Percentiles rank a stretch among this genome's conserved stretches.
Conservation (phyloP, 2,113 vertebrate genomes). For the Tenebrosternarchus preto region DNA sequence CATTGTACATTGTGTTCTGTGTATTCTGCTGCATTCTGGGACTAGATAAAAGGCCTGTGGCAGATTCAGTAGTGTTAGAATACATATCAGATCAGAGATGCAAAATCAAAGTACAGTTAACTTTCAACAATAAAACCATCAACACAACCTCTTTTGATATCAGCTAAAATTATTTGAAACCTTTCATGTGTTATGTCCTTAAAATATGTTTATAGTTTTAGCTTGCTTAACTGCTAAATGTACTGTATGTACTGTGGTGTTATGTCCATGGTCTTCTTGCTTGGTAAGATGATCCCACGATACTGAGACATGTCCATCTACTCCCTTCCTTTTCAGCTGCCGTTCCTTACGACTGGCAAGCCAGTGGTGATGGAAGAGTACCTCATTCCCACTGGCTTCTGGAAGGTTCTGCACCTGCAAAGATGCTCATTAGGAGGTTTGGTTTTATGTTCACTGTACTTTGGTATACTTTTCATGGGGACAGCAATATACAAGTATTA, state of each 20-base stretch:
- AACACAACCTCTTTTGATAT: not conserved
- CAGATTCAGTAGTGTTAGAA: conserved; percentile 19
- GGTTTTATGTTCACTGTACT: not conserved
- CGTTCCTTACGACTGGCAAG: conserved; percentile 2
- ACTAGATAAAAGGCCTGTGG: conserved; percentile 26
- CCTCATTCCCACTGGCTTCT: conserved; percentile 34
- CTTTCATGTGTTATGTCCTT: not conserved
- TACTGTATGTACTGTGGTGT: not conserved
- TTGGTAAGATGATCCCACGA: conserved; percentile 1
- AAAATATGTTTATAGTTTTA: not conserved
- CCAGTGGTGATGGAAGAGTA: conserved; percentile 22
- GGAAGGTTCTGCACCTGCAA: conserved; percentile 20
- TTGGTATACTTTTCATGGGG: no score
- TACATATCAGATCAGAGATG: conserved; percentile 9
- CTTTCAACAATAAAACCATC: not conserved
- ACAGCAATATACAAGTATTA: not conserved
- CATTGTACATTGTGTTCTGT: conserved; percentile 12
- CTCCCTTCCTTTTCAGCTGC: not conserved
- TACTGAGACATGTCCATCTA: not conserved
- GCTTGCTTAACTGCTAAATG: not conserved
- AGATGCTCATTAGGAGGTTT: not conserved
- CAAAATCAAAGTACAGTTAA: conserved; percentile 2
- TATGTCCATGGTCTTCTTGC: not conserved
- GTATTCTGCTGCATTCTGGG: conserved; percentile 16
- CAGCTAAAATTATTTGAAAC: not conserved